These are phyloP conservation scores for Diplosoma virens DNA, from an alignment of 23 tunicate species.

Conservation along the genomic window DNA sequence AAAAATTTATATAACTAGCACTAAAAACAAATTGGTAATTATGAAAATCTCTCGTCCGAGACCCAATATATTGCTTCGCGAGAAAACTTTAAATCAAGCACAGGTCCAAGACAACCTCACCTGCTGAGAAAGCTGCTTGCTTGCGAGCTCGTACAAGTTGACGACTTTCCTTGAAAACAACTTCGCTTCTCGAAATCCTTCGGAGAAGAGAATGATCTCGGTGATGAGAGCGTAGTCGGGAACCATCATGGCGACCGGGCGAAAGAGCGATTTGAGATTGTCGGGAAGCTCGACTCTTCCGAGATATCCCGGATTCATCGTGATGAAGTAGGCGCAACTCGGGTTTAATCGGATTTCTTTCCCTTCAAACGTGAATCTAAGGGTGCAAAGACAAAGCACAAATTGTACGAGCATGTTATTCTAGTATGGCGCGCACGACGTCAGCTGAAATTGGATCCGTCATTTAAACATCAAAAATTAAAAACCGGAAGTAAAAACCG, in stretches of 20 bases:
- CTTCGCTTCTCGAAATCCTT: constrained; percentile 89
- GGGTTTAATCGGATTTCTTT: constrained; percentile 78
- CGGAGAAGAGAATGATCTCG: constrained; percentile 88
- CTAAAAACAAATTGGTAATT: too few species aligned
- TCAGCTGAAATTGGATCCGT: too few species aligned
- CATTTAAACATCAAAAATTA: too few species aligned
- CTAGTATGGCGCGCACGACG: too few species aligned
- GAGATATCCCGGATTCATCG: constrained; percentile 92
- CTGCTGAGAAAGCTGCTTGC: constrained; percentile 94
- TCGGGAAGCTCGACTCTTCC: constrained; percentile 95
- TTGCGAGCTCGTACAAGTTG: constrained; percentile 78
- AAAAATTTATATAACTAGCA: too few species aligned
- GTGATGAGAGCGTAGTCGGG: constrained; percentile 91
- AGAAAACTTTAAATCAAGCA: too few species aligned
- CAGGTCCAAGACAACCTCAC: constrained; percentile 4
- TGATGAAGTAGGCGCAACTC: constrained; percentile 94
- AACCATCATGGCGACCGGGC: constrained; percentile 95
- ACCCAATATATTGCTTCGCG: too few species aligned
- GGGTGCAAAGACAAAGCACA: too few species aligned
- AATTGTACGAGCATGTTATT: too few species aligned
- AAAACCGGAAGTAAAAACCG: too few species aligned
- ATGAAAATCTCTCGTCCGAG: too few species aligned
- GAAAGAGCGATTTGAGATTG: constrained; percentile 90
- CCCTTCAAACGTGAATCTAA: constrained; percentile 89
- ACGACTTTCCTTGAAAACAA: constrained; percentile 87